phyloP scores from a whole-genome alignment of 2,113 vertebrate genomes.

The Vireo altiloquus region DNA sequence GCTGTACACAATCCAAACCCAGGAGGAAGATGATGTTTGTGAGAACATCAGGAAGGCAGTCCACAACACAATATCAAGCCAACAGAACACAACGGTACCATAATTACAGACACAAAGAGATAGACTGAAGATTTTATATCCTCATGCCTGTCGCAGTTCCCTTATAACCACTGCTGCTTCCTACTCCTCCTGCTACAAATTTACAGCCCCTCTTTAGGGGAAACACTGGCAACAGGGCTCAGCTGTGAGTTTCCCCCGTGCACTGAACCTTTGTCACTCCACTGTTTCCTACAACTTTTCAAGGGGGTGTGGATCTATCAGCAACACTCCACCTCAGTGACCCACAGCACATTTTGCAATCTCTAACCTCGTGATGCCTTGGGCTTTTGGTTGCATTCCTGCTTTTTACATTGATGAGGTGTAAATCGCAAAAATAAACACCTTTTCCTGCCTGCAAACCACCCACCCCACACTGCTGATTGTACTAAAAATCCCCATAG shows the following conservation, averaged over 20 bases:
- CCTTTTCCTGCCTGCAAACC: neutral
- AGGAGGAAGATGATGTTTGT: neutral
- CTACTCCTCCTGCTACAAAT: neutral
- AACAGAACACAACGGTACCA: rapidly evolving
- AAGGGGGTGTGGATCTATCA: neutral
- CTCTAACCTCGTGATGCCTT: neutral
- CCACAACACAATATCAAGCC: neutral
- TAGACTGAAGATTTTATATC: neutral
- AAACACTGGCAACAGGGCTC: neutral
- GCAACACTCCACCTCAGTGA: neutral
- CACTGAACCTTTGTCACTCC: neutral
- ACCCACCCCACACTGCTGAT: neutral
- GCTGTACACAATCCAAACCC: neutral
- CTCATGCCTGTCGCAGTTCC: neutral
- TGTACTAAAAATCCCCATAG: neutral
- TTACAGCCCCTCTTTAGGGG: neutral
- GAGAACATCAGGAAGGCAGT: neutral
- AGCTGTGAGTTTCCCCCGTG: neutral
- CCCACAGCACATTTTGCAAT: neutral
- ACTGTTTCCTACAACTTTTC: neutral
- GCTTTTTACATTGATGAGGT: neutral
- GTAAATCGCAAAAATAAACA: neutral
- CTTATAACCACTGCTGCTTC: neutral
- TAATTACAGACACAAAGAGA: neutral
- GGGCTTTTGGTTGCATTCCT: neutral